Evolutionary conservation across 2,888 invertebrate genomes (phyloP).

Genomic region (Lasioglossum oenotherae): DNA sequence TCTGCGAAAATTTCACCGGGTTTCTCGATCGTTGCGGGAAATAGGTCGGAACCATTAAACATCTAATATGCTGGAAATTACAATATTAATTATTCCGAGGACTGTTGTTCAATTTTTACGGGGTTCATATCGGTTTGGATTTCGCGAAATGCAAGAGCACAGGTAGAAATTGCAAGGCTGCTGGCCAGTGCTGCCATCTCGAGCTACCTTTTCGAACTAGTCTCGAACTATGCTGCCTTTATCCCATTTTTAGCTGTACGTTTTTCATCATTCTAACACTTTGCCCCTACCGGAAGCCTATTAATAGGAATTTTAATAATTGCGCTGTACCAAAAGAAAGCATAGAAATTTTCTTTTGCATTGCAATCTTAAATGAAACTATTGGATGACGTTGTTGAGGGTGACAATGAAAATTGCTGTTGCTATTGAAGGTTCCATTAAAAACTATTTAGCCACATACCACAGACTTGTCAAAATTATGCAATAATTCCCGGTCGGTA

Average conservation of each 20-base stretch:
- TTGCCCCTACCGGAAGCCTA: no score
- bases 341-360: no score
- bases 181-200: constrained; percentile 77
- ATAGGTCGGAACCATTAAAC: not conserved
- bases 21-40: not conserved
- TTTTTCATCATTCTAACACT: not conserved
- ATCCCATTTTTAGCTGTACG: not conserved
- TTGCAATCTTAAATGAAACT: no score
- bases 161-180: not conserved
- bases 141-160: not conserved
- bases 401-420: no score
- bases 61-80: not conserved
- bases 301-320: no score
- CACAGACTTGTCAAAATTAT: no score
- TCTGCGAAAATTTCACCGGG: not conserved
- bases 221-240: constrained; percentile 66
- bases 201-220: constrained; percentile 63
- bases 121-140: not conserved
- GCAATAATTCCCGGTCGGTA: no score
- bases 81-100: not conserved
- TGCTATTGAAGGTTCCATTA: no score
- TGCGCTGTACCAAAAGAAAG: no score
- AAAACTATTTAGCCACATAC: no score
- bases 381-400: no score
- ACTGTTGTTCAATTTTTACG: not conserved